phyloP scores from a whole-genome alignment of 1,140 invertebrate genomes.

The Pomacea maculata region DNA sequence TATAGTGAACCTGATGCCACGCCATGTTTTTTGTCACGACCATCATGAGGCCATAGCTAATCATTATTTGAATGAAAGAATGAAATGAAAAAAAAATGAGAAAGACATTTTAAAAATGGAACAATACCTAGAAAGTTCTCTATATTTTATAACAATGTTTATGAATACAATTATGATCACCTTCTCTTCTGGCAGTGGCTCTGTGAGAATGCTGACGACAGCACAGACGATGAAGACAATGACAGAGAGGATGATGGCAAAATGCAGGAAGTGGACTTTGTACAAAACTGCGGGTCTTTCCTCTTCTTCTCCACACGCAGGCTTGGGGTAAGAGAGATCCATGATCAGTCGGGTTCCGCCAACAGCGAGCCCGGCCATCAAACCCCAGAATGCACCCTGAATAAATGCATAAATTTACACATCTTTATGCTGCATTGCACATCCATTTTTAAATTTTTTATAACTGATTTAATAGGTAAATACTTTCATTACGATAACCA shows the following conservation, averaged over 20 bases:
- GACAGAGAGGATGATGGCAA: conserved; percentile 53
- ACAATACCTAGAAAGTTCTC: too few relatives aligned
- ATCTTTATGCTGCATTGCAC: too few relatives aligned
- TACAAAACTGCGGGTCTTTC: conserved; percentile 41
- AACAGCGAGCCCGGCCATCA: conserved; percentile 67
- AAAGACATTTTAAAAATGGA: too few relatives aligned
- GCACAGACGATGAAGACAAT: conserved; percentile 49
- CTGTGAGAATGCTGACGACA: conserved; percentile 54
- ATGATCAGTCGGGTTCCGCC: conserved; percentile 61
- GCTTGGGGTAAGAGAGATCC: conserved; percentile 49
- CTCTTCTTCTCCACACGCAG: conserved; percentile 51
- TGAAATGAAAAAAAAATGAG: too few relatives aligned
- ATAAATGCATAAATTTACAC: neutral
- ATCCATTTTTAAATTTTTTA: too few relatives aligned
- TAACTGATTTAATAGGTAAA: too few relatives aligned
- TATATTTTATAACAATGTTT: neutral
- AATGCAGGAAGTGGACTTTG: conserved; percentile 61
- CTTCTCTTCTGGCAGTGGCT: conserved; percentile 40
- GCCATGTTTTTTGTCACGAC: too few relatives aligned
- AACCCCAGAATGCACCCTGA: conserved; percentile 70
- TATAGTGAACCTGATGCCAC: too few relatives aligned
- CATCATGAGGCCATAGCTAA: too few relatives aligned
- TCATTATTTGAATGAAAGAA: too few relatives aligned
- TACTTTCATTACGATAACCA: too few relatives aligned
- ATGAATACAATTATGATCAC: conserved; percentile 11